Base-by-base conservation (phyloP, 2,797 vertebrate species). In the Synaphobranchus kaupii region DNA sequence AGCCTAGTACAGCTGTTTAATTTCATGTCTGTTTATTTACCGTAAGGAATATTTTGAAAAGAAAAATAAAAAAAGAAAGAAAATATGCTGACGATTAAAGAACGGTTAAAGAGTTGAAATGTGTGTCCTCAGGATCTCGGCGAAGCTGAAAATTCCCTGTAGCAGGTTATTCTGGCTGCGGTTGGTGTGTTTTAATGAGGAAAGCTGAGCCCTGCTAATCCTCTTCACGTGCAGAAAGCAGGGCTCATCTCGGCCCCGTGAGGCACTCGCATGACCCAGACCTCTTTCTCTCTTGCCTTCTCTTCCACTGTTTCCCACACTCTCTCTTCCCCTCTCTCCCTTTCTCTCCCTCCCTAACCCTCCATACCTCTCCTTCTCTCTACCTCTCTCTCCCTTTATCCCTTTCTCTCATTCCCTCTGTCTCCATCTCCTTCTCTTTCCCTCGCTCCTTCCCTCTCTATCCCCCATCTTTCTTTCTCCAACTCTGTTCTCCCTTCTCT, bases 111-210 rank as follows among this genome's bases (percentile, higher is more conserved):
- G 34, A 22, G 73, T 34, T 39, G 47, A 28, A 50, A 34, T 39
- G 8, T 31, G n/a, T 3, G 22, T 83, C 50, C 82, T 58, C 0
- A 4, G 50, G 25, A 31, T 58, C 82, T 56, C 6, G 10, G 50
- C 52, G 34, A 83, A 83, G 52, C 82, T 56, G 28, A 34, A 58
- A 58, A 83, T 34, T n/a, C 82, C 28, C 52, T 0, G 28, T 15
- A 56, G 50, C 71, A 13, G 71, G 71, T 13, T 34, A 78, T 47
- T 47, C 22, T 54, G 47, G 50, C 81, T 83, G 81, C 13, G 44
- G 78, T 50, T 58, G 54, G 83, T 39, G 52, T 47, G 54, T 58
- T 84, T 84, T 84, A 84, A 44, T 63, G 58, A 84, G 83, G 83
- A 10, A 25, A 2, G 58, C 83, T 84, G 83, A 84, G 22, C 83